phyloP scores from a whole-genome alignment of 2,888 invertebrate genomes.

The Parochlus steinenii region DNA sequence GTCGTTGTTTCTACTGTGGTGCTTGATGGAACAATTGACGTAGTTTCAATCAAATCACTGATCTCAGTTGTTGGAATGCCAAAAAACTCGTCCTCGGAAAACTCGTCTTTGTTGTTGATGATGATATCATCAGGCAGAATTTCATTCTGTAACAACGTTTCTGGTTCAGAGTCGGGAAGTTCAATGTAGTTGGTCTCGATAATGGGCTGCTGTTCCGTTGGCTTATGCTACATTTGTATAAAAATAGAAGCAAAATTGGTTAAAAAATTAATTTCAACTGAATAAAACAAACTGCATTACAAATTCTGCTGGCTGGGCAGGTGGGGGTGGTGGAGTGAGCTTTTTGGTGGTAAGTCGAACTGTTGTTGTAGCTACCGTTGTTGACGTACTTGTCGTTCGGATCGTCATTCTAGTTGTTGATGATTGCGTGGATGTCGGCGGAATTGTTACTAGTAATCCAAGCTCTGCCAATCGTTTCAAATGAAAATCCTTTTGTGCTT shows the following conservation, averaged over 20 bases:
- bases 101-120: slow-evolving; percentile 10
- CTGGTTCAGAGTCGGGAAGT: slow-evolving; percentile 26
- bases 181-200: slow-evolving; percentile 30
- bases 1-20: slow-evolving; percentile 37
- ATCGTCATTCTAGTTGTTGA: slow-evolving; percentile 35
- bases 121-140: slow-evolving; percentile 11
- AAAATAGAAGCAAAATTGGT: neutral
- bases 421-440: slow-evolving; percentile 25
- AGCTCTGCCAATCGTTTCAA: slow-evolving; percentile 37
- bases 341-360: slow-evolving; percentile 15
- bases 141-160: slow-evolving; percentile 22
- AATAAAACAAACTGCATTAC: slow-evolving; percentile 2
- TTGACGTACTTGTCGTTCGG: slow-evolving; percentile 31
- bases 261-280: too few relatives aligned
- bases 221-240: slow-evolving; percentile 5
- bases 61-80: slow-evolving; percentile 5
- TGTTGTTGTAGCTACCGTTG: slow-evolving; percentile 26
- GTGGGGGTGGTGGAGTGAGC: slow-evolving; percentile 17
- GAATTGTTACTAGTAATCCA: slow-evolving; percentile 32
- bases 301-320: slow-evolving; percentile 13
- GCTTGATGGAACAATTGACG: slow-evolving; percentile 25
- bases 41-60: slow-evolving; percentile 28
- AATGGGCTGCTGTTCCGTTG: slow-evolving; percentile 18
- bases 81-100: neutral
- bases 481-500: slow-evolving; percentile 79